Evolutionary conservation across 1,140 invertebrate species (phyloP).

Genomic region (Micrasema longulum): DNA sequence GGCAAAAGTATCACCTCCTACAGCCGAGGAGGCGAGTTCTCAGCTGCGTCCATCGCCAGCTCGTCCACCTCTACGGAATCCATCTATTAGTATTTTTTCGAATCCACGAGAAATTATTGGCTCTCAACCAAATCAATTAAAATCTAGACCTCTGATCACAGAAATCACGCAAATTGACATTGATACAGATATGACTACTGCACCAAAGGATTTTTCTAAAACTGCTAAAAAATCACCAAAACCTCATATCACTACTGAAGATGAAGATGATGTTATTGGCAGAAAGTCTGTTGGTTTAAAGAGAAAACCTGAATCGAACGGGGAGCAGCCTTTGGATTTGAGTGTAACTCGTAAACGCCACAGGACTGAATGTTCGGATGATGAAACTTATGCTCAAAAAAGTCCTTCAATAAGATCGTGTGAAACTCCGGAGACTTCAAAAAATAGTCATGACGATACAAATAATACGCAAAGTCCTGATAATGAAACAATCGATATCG

Average conservation of each 20-base stretch:
- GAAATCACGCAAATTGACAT: constrained; percentile 53
- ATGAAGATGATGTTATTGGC: constrained; percentile 27
- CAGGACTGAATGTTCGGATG: constrained; percentile 60
- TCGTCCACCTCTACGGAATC: constrained; percentile 65
- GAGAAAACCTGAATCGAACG: constrained; percentile 43
- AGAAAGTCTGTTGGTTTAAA: constrained; percentile 23
- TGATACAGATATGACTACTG: constrained; percentile 58
- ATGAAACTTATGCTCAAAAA: constrained; percentile 63
- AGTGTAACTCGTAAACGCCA: constrained; percentile 70
- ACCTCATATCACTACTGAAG: constrained; percentile 2
- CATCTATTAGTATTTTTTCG: constrained; percentile 59
- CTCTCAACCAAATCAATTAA: constrained; percentile 48
- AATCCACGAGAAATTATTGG: constrained; percentile 59
- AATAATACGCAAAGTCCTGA: constrained; percentile 64
- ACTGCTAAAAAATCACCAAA: constrained; percentile 48
- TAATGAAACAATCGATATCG: constrained; percentile 67
- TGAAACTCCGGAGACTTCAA: constrained; percentile 62
- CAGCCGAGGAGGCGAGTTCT: constrained; percentile 73
- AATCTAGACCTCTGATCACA: constrained; percentile 44
- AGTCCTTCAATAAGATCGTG: constrained; percentile 62
- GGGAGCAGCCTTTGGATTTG: constrained; percentile 82
- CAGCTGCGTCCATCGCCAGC: constrained; percentile 75
- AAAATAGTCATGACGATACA: constrained; percentile 54
- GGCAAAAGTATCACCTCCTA: constrained; percentile 73
- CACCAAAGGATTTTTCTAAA: constrained; percentile 64